These are phyloP conservation scores for Meloidogyne hapla DNA, from an alignment of 1,140 invertebrate species.

Conservation along the genomic window DNA sequence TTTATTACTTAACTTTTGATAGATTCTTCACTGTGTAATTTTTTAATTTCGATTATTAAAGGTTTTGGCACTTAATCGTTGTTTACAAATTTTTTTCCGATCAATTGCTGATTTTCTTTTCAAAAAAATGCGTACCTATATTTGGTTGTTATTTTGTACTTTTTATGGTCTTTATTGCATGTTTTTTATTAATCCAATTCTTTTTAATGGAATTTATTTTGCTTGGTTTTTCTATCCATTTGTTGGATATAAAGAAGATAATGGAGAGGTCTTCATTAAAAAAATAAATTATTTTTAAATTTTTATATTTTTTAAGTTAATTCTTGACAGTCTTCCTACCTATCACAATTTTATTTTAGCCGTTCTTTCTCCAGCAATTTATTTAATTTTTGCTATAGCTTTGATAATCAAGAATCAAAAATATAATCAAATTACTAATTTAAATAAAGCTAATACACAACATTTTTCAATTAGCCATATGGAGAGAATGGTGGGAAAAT, in stretches of 20 bases:
- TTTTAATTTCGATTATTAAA: not conserved
- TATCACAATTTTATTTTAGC: slow-evolving; percentile 5
- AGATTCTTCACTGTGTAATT: no score
- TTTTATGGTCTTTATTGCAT: slow-evolving; percentile 7
- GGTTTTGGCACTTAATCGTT: slow-evolving; percentile 20
- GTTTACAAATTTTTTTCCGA: slow-evolving; percentile 1
- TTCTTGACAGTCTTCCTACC: not conserved
- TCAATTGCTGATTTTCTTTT: slow-evolving; percentile 13
- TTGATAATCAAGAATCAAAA: not conserved
- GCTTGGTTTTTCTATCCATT: slow-evolving; percentile 34
- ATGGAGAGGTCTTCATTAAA: not conserved
- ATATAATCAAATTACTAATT: no score
- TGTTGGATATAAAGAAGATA: slow-evolving; percentile 13
- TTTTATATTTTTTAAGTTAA: no score
- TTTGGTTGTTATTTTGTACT: slow-evolving; percentile 14
- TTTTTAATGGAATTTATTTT: slow-evolving; percentile 29
- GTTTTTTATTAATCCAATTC: slow-evolving; percentile 23
- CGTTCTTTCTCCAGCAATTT: not conserved
- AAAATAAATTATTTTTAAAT: no score
- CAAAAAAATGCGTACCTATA: not conserved
- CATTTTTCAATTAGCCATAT: not conserved
- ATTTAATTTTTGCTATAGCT: slow-evolving; percentile 8
- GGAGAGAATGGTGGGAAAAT: slow-evolving; percentile 1
- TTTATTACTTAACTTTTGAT: no score
- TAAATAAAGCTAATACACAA: no score